Evolutionary conservation across 2,797 vertebrate species (phyloP).

Genomic region (Selene dorsalis): DNA sequence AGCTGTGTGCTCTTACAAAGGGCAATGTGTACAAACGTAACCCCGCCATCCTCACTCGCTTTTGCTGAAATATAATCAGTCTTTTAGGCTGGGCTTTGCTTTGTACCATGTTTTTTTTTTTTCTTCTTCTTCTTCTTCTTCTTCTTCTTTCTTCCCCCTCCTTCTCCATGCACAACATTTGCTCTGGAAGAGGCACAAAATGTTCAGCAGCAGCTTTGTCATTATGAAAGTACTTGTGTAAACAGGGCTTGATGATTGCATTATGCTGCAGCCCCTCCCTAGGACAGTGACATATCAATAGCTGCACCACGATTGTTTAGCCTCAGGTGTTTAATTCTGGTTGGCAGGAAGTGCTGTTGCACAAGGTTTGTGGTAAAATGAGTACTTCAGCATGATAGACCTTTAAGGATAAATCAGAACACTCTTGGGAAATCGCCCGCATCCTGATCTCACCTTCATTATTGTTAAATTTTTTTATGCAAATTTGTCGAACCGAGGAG

Average conservation of each 20-base stretch:
- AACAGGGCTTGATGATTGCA: constrained; percentile 73
- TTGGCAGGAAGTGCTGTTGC: constrained; percentile 77
- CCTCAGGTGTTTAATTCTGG: constrained; percentile 80
- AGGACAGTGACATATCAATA: constrained; percentile 64
- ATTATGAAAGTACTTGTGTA: constrained; percentile 76
- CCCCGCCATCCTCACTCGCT: constrained; percentile 60
- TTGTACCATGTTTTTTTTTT: constrained; percentile 49
- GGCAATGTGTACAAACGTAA: constrained; percentile 76
- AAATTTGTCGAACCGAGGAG: constrained; percentile 32
- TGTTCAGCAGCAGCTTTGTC: constrained; percentile 76
- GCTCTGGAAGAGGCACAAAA: constrained; percentile 64
- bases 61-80: constrained; percentile 75
- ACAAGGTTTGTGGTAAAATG: constrained; percentile 70
- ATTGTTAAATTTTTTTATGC: constrained; percentile 10
- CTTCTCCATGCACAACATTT: constrained; percentile 59
- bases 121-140: constrained; percentile 18
- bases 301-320: constrained; percentile 70
- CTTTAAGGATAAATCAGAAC: constrained; percentile 56
- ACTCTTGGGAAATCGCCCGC: constrained; percentile 65
- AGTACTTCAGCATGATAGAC: constrained; percentile 59
- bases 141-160: constrained; percentile 40
- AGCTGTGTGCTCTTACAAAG: constrained; percentile 72
- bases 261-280: constrained; percentile 75
- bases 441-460: constrained; percentile 18
- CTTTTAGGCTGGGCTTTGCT: constrained; percentile 73